These are phyloP conservation scores for Pteropus rufus DNA, from an alignment of 2,797 vertebrate species.

Conservation along the genomic window DNA sequence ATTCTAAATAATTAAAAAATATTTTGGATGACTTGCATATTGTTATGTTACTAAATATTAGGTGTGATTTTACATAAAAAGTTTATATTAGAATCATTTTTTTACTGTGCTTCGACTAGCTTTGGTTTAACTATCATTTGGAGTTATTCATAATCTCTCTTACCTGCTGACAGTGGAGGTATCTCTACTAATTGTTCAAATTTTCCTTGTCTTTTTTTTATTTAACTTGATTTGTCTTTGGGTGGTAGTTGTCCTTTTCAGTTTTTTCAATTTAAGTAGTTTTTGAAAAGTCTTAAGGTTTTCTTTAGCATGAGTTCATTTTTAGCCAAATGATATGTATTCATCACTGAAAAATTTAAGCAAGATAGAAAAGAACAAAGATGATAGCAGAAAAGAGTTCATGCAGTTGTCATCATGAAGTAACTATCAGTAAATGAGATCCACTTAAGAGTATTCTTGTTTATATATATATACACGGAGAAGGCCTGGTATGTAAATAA, in stretches of 20 bases:
- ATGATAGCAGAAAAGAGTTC: not conserved
- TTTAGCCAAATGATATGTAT: not conserved
- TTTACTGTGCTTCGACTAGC: not conserved
- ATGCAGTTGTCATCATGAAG: not conserved
- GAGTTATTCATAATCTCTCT: not conserved
- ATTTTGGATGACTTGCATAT: not conserved
- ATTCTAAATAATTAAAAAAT: not conserved
- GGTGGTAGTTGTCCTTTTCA: not conserved
- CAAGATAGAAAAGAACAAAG: not conserved
- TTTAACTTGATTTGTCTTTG: not conserved
- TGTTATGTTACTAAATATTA: not conserved
- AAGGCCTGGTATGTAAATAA: not conserved
- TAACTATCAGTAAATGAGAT: not conserved
- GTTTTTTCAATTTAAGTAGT: not conserved
- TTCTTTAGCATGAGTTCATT: not conserved
- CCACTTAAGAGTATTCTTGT: not conserved
- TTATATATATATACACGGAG: not conserved
- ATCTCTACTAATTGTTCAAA: not conserved
- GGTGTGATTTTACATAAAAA: not conserved
- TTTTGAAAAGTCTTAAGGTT: not conserved
- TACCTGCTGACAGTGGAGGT: not conserved
- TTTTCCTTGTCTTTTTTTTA: not conserved
- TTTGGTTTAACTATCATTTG: not conserved
- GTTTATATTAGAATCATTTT: not conserved
- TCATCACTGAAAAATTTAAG: not conserved